Evolutionary conservation across 2,888 invertebrate genomes (phyloP).

Genomic region (Eupithecia dodoneata): DNA sequence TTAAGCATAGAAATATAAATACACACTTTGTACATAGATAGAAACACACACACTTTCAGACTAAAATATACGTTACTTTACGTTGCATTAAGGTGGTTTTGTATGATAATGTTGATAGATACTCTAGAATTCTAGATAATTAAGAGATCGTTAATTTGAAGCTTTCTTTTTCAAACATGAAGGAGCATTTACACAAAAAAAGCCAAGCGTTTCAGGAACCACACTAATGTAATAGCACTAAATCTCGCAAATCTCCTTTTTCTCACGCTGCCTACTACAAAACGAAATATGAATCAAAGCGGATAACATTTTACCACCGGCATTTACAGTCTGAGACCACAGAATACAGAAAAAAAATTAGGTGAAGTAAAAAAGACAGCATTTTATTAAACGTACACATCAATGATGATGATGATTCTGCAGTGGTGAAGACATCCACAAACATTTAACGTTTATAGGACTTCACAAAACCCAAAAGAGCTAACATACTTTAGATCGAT

Average conservation of each 20-base stretch:
- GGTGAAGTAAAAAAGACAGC: not conserved
- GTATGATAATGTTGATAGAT: not conserved
- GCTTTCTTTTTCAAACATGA: not conserved
- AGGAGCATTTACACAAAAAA: not conserved
- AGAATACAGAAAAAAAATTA: not conserved
- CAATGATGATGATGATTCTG: not conserved
- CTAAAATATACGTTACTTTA: not conserved
- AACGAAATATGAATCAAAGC: not conserved
- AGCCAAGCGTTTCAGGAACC: not conserved
- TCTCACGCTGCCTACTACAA: not conserved
- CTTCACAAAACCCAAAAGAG: constrained; percentile 8
- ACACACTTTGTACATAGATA: not conserved
- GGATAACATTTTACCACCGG: not conserved
- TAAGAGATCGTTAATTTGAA: not conserved
- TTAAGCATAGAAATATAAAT: constrained; percentile 3
- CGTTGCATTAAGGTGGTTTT: not conserved
- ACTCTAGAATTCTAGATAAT: not conserved
- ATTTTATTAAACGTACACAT: not conserved
- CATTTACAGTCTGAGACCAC: not conserved
- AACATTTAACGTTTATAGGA: not conserved
- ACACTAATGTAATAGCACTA: not conserved
- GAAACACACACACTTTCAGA: not conserved
- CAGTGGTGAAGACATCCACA: constrained; percentile 9
- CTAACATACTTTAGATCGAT: constrained; percentile 27
- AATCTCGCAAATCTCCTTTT: not conserved